Conservation (phyloP, 2,888 invertebrate species). For the Mythimna vitellina region DNA sequence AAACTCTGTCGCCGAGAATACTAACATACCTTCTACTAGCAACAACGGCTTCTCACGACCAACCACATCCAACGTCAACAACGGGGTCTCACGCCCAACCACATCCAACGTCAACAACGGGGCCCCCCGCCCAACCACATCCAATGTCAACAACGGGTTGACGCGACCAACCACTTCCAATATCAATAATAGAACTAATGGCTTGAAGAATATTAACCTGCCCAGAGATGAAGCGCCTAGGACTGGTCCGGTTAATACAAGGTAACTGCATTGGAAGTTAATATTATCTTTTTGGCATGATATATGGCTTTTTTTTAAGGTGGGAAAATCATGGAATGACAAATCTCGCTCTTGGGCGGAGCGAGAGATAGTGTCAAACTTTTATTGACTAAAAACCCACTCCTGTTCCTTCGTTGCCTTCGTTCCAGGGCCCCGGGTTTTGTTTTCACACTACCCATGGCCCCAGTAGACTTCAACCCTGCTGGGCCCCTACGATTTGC, state of each 20-base stretch:
- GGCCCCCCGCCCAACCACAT: conserved; percentile 5
- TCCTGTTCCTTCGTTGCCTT: too few relatives aligned
- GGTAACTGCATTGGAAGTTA: conserved; percentile 18
- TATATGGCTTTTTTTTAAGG: too few relatives aligned
- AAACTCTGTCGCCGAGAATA: conserved; percentile 7
- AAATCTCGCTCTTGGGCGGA: too few relatives aligned
- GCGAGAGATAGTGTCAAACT: too few relatives aligned
- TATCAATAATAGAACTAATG: conserved; percentile 48
- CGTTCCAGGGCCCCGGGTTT: too few relatives aligned
- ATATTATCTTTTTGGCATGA: neutral
- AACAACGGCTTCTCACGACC: conserved; percentile 36
- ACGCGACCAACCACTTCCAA: conserved; percentile 25
- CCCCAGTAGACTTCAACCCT: too few relatives aligned
- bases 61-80: conserved; percentile 36
- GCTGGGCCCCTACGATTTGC: too few relatives aligned
- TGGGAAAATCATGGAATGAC: too few relatives aligned
- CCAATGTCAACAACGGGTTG: conserved; percentile 39
- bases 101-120: conserved; percentile 35
- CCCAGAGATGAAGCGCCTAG: conserved; percentile 19
- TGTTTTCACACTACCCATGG: too few relatives aligned
- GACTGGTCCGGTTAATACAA: conserved; percentile 29
- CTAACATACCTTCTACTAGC: conserved; percentile 50
- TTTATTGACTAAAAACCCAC: too few relatives aligned
- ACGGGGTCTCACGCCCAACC: conserved; percentile 13
- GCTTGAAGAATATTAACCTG: conserved; percentile 55